Percentiles rank a stretch among this genome's conserved stretches.
These are phyloP conservation scores for Branchellion lobata DNA, from an alignment of 2,888 invertebrate genomes.

Conservation along the genomic window DNA sequence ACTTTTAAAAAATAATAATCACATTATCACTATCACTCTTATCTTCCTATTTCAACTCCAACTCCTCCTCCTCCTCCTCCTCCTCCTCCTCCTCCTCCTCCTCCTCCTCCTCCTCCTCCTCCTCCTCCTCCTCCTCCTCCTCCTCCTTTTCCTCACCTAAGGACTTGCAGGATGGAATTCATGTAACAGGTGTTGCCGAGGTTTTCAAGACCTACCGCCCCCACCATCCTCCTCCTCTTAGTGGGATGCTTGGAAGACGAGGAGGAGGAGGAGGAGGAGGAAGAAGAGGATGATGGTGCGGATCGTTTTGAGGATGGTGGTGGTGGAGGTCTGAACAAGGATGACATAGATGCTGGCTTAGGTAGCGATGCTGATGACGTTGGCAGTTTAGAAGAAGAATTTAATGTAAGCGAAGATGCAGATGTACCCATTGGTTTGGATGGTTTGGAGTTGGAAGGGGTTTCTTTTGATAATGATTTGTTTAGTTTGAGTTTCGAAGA, in stretches of 20 bases:
- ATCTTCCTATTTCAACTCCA: too few relatives aligned
- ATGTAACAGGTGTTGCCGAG: conserved; percentile 63
- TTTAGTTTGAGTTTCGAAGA: not conserved
- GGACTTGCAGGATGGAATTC: conserved; percentile 61
- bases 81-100: too few relatives aligned
- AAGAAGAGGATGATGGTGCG: not conserved
- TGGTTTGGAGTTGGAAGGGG: not conserved
- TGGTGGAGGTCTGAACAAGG: too few relatives aligned
- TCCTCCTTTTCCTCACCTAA: conserved; percentile 55
- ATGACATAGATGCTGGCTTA: too few relatives aligned
- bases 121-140: too few relatives aligned
- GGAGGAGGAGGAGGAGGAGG: not conserved
- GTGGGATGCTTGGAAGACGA: not conserved
- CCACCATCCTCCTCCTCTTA: conserved; percentile 55
- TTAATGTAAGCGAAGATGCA: not conserved
- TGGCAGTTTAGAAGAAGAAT: not conserved
- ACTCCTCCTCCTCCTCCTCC: too few relatives aligned
- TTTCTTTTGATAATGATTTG: not conserved
- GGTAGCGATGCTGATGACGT: not conserved
- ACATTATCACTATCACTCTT: not conserved
- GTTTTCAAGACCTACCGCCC: conserved; percentile 61
- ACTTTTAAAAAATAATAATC: too few relatives aligned
- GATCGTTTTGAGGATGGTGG: not conserved
- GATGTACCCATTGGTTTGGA: not conserved
- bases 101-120: too few relatives aligned